Conservation (phyloP, 2,113 vertebrate species). For the Amphilophus citrinellus region DNA sequence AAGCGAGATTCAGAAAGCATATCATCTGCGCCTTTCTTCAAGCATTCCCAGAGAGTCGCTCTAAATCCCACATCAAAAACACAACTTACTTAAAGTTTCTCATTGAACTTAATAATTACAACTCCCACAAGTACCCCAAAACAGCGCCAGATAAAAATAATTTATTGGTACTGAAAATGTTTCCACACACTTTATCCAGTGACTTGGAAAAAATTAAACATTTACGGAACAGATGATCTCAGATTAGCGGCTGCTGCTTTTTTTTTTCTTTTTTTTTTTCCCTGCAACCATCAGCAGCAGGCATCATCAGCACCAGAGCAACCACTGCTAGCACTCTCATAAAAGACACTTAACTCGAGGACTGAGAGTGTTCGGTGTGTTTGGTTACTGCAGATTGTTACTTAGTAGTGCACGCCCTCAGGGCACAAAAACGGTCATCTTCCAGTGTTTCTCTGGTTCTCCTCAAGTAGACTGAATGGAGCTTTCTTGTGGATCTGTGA, state of each 20-base stretch:
- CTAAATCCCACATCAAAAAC: background rate
- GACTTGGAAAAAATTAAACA: background rate
- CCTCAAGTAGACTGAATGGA: slow-evolving; percentile 51
- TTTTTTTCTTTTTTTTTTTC: background rate
- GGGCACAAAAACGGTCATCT: background rate
- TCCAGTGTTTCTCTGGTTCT: background rate
- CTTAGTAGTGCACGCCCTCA: slow-evolving; percentile 49
- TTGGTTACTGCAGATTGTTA: slow-evolving; percentile 63
- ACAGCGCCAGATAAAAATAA: background rate
- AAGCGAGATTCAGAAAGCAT: background rate
- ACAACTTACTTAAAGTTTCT: background rate
- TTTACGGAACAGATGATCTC: background rate
- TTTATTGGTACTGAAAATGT: background rate
- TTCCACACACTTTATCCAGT: background rate
- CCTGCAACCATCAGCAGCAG: slow-evolving; percentile 47
- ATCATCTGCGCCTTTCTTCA: rapidly evolving
- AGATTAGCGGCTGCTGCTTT: background rate
- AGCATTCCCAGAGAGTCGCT: background rate
- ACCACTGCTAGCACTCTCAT: slow-evolving; percentile 63
- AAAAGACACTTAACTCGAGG: slow-evolving; percentile 52
- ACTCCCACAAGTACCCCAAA: background rate
- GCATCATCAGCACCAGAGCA: slow-evolving; percentile 61
- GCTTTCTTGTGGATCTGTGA: slow-evolving; percentile 48
- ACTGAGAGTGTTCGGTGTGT: slow-evolving; percentile 59
- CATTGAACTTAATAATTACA: background rate